Percentiles rank a stretch among this genome's conserved stretches.
Conservation (phyloP, 2,113 vertebrate genomes). For the Onychorhynchus coronatus region DNA sequence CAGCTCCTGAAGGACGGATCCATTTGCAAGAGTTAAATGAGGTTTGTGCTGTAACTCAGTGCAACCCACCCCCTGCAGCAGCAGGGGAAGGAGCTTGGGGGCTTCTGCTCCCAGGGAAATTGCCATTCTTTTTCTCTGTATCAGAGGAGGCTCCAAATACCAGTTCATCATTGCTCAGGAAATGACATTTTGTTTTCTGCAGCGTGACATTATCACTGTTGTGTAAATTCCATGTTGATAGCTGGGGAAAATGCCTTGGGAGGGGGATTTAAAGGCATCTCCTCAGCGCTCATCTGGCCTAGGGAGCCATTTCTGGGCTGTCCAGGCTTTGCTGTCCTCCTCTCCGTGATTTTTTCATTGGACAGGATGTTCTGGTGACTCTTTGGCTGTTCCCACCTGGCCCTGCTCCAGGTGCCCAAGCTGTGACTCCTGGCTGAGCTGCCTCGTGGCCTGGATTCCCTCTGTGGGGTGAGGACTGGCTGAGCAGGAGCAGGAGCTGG, state of each 20-base stretch:
- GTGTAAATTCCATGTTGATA: background rate
- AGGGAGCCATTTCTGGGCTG: background rate
- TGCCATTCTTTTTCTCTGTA: background rate
- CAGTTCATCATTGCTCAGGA: background rate
- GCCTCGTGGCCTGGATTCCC: background rate
- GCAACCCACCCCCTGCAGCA: background rate
- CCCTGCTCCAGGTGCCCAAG: background rate
- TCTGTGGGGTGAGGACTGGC: background rate
- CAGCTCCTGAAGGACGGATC: background rate
- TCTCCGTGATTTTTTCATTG: background rate
- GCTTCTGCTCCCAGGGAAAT: background rate
- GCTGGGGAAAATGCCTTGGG: background rate
- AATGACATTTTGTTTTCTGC: conserved; percentile 15
- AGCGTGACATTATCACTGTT: background rate
- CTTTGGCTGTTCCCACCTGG: accelerated
- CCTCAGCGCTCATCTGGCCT: accelerated
- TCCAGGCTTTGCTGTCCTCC: background rate
- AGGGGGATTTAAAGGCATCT: background rate
- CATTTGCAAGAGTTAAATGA: accelerated
- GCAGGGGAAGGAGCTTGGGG: background rate
- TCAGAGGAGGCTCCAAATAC: conserved; percentile 7
- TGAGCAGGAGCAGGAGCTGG: background rate
- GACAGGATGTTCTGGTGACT: too few species aligned
- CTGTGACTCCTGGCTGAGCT: background rate
- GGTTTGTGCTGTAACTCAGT: accelerated